Base-by-base conservation (phyloP, 2,888 invertebrate genomes). In the Gastrophysa polygoni region DNA sequence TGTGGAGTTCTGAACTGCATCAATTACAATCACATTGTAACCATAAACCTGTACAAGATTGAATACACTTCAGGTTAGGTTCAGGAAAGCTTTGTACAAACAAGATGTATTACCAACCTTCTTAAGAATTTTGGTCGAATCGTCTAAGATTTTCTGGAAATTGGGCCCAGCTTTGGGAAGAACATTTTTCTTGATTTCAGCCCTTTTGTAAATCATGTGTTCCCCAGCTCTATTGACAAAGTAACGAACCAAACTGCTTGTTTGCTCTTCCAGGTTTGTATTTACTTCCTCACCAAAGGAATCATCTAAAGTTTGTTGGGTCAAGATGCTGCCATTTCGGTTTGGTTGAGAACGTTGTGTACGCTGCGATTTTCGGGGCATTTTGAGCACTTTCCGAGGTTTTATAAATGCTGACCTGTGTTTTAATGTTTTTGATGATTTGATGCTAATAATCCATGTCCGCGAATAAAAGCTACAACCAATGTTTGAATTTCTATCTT, bases 201-300 rank as follows among this genome's bases (percentile, higher is more conserved):
- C 52, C 67, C 64, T 72, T 50, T 71, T 71, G 56, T 75, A 67
- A 44, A 54, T 60, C 44, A 63, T 59, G 44, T 73, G 68, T 58
- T 73, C 72, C 14, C 73, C 74, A 24, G 61, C 71, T 61, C 68
- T 61, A 60, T 68, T 68, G 7, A 76, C 64, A 57, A 76, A 65
- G 61, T 73, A 75, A 24, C 75, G 68, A n/a, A 76, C 73, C 59
- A 72, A 64, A 63, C 75, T 67, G 51, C 71, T 71, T 5, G 69
- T 70, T 59, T 61, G 62, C 20, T 75, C 72, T 24, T 71, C 66
- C 1, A 63, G 21, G 34, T 66, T 60, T 28, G 44, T n/a, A 18
- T 57, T 56, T 0, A 57, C 8, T 57, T 43, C 58, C 29, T 57
- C 38, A 38, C 38, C 51, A 59, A 64, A 63, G 8, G 64, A 47